These are phyloP conservation scores for Phalacrocorax aristotelis DNA, from an alignment of 2,113 vertebrate genomes.

Conservation along the genomic window DNA sequence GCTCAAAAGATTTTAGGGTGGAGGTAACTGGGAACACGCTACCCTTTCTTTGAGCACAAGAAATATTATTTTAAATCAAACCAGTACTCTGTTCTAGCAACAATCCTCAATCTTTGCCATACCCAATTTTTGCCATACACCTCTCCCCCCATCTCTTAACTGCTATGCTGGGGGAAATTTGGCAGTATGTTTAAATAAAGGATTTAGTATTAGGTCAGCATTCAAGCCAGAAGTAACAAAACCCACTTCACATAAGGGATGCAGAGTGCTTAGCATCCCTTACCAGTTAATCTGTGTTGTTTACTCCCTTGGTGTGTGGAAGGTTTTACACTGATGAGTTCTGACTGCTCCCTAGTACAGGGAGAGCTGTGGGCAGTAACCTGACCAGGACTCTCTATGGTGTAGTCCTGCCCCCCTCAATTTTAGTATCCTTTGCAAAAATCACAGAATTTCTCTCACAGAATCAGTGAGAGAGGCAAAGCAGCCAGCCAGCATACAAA, in stretches of 20 bases:
- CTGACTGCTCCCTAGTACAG: neutral
- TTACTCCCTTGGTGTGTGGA: neutral
- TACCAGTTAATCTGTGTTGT: neutral
- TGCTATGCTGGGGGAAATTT: neutral
- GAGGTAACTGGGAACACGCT: neutral
- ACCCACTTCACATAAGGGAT: neutral
- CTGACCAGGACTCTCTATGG: neutral
- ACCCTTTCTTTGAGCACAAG: neutral
- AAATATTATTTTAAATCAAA: slow-evolving; percentile 7
- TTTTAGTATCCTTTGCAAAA: neutral
- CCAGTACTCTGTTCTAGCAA: neutral
- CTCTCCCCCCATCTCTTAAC: neutral
- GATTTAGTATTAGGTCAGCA: neutral
- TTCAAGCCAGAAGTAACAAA: neutral
- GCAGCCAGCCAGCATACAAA: neutral
- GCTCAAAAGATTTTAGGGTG: neutral
- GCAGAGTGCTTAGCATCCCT: neutral
- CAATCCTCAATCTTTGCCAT: neutral
- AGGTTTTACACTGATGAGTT: neutral
- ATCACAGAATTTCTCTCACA: neutral
- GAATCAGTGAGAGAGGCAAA: neutral
- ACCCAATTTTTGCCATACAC: neutral
- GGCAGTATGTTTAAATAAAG: neutral
- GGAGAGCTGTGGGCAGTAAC: neutral
- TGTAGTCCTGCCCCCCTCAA: neutral